phyloP scores from a whole-genome alignment of 2,113 vertebrate species.

The Zeus faber region DNA sequence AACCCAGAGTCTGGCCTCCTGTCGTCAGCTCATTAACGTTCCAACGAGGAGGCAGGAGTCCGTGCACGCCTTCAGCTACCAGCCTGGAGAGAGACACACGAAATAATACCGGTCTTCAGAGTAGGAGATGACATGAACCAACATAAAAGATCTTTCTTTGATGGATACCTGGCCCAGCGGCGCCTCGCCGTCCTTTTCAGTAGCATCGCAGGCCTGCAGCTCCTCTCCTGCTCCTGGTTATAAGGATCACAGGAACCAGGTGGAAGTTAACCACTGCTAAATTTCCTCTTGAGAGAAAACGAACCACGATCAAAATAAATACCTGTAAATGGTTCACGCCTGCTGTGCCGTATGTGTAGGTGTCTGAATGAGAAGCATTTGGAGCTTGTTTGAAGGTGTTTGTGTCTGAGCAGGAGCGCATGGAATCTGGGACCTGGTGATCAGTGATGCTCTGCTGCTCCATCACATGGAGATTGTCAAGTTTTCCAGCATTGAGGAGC shows the following conservation, averaged over 20 bases:
- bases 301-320: conserved; percentile 2
- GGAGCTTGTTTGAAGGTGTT: not conserved
- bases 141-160: not conserved
- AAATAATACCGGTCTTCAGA: not conserved
- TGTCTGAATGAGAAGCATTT: conserved; percentile 1
- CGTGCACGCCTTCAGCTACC: conserved; percentile 57
- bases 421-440: not conserved
- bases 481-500: conserved; percentile 54
- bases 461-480: not conserved
- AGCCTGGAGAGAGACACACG: conserved; percentile 36
- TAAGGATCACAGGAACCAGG: not conserved
- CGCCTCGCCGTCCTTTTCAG: conserved; percentile 53
- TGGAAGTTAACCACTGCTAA: not conserved
- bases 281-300: not conserved
- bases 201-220: conserved; percentile 23
- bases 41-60: conserved; percentile 34
- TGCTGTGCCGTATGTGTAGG: not conserved
- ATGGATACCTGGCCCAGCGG: conserved; percentile 54
- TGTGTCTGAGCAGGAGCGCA: conserved; percentile 2
- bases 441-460: conserved; percentile 1
- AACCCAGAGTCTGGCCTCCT: conserved; percentile 45
- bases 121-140: not conserved
- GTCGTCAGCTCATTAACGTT: conserved; percentile 3
- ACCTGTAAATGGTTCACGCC: conserved; percentile 21
- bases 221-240: not conserved